Base-by-base conservation (phyloP, 2,113 vertebrate genomes). In the Pogonocichla stellata region DNA sequence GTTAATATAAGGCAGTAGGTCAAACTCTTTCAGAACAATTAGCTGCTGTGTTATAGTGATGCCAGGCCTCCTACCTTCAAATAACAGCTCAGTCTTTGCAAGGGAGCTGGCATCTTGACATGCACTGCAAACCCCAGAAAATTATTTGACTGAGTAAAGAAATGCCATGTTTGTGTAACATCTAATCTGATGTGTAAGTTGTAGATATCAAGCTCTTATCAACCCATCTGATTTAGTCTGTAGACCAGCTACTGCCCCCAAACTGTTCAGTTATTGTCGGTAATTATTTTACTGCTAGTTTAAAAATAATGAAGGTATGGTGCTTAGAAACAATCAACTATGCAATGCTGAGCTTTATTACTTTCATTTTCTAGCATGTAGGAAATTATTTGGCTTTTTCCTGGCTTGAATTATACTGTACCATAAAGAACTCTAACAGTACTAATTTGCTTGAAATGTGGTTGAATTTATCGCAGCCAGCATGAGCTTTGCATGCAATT, bases 391-490 rank as follows among this genome's bases (percentile, higher is more conserved):
- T 87, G 48, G 10, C n/a, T 81, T 81, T 87, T 92, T 95, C 53
- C 83, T 90, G 26, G 48, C 23, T 48, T 96, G 80, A 96, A 88
- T 94, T 95, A 56, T 69, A 74, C 36, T 3, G 3, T 51, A 62
- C 40, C 33, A 66, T 69, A 58, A 70, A 92, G 64, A 25, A 56
- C 58, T 94, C 18, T 57, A 94, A 53, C 66, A 62, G 74, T 61
- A 78, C 90, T 86, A 93, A 92, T 97, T 96, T 90, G 75, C 95
- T 90, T 67, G 92, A 95, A 95, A 92, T 78, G 40, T 83, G 51
- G 83, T 93, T 91, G 86, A 56, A 80, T 93, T 61, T 86, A 64
- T 85, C 12, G 5, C 57, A 83, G 86, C 23, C 12, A 67, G 48
- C n/a, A 54, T 24, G 38, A n/a, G 40, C 24, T 94, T 94, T 45